Evolutionary conservation across 2,797 vertebrate genomes (phyloP), one percentile per base, ranked within the genome.

Genomic region (Avahi laniger): DNA sequence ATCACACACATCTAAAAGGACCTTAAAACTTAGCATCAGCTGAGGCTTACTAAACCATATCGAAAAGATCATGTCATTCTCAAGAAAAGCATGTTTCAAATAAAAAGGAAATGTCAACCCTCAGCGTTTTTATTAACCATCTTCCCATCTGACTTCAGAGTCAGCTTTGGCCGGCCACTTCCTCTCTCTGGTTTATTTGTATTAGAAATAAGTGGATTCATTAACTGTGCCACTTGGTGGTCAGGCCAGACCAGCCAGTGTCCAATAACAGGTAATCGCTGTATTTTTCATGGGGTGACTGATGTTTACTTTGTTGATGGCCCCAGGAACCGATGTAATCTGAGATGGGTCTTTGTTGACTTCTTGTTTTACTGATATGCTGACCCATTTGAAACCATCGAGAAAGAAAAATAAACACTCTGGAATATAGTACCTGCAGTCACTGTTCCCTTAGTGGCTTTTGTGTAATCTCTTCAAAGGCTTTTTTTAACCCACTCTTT

Each of bases 131-230:
- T 98, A 97, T 98, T 98, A 98, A 97, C 98, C 95, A 93, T 89
- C 83, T 97, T 97, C 95, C 97, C 85, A 95, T 97, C 92, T 93
- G 91, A 97, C 97, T 97, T 97, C 35, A 86, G 93, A 94, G 95
- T 96, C 89, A 92, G 95, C 95, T 96, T 97, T 95, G 99, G 99
- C 99, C 98, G 99, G 98, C 99, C 99, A 99, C 99, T 99, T 99
- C 99, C 99, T 99, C 98, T 98, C 98, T 98, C 98, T 97, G 98
- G 99, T 99, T 99, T 99, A 99, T 99, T 99, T 99, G 99, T 99
- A 99, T 99, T 99, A 99, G 99, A 99, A 99, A 98, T 98, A 98
- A 99, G 98, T 98, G 98, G 99, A 99, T 99, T 99, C 98, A 98
- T 98, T 99, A 99, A 98, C 98, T 97, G 96, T 98, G 98, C 98